phyloP scores from a whole-genome alignment of 1,140 invertebrate species.

The Matsumurasca onukii region DNA sequence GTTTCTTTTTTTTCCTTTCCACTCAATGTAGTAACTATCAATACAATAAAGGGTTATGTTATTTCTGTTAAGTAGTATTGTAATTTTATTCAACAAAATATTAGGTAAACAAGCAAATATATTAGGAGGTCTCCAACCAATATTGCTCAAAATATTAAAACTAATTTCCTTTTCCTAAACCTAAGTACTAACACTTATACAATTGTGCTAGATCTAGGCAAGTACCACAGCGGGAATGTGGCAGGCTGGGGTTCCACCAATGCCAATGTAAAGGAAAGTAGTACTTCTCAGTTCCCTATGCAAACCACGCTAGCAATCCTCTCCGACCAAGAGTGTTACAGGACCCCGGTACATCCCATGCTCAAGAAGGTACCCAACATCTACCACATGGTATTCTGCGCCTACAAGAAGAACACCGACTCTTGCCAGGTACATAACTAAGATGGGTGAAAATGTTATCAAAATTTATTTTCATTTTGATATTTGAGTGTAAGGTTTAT shows the following conservation, averaged over 20 bases:
- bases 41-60: too few relatives aligned
- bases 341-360: background rate
- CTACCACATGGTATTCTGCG: conserved; percentile 29
- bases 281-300: background rate
- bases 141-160: background rate
- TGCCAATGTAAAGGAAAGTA: background rate
- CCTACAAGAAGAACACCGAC: conserved; percentile 31
- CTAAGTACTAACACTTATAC: too few relatives aligned
- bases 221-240: background rate
- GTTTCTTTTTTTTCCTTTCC: too few relatives aligned
- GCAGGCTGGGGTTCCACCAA: background rate
- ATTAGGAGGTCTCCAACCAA: too few relatives aligned
- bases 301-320: background rate
- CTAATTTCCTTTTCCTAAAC: background rate
- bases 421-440: conserved; percentile 45
- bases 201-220: background rate
- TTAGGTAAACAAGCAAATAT: too few relatives aligned
- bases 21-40: too few relatives aligned
- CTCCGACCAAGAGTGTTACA: background rate
- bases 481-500: too few relatives aligned
- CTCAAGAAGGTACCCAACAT: background rate
- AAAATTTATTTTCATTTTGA: too few relatives aligned
- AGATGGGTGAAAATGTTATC: too few relatives aligned
- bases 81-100: too few relatives aligned
- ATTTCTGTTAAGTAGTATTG: too few relatives aligned